Conservation (phyloP, 1,140 invertebrate genomes). For the Gyrodactylus bullatarudis region DNA sequence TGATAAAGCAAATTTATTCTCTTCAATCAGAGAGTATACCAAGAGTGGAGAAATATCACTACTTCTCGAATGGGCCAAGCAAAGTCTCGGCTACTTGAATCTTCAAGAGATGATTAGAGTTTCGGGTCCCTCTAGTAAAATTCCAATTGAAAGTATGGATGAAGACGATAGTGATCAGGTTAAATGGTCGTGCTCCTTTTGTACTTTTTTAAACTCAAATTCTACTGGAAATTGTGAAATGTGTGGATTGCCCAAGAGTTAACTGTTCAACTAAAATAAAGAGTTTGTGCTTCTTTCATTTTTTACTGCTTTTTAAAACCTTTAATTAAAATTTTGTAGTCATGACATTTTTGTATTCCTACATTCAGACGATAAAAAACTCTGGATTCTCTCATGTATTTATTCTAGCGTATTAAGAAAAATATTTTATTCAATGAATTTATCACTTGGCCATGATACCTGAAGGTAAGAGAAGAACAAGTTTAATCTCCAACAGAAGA, state of each 20-base stretch:
- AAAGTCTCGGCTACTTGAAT: not conserved
- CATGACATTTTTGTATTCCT: too few relatives aligned
- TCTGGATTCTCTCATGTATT: too few relatives aligned
- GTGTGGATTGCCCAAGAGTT: not conserved
- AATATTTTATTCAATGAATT: not conserved
- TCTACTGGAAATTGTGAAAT: not conserved
- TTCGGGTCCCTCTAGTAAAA: not conserved
- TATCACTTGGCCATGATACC: not conserved
- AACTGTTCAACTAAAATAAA: too few relatives aligned
- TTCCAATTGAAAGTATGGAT: not conserved
- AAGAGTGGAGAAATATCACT: not conserved
- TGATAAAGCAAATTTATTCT: not conserved
- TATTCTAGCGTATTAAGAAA: too few relatives aligned
- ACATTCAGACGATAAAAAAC: too few relatives aligned
- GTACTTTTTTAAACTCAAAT: not conserved
- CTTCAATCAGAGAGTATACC: not conserved
- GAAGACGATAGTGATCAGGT: not conserved
- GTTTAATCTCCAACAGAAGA: not conserved
- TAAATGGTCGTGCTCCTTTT: not conserved
- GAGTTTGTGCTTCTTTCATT: too few relatives aligned
- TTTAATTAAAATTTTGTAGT: too few relatives aligned
- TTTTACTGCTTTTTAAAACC: too few relatives aligned
- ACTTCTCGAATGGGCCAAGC: not conserved
- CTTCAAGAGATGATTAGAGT: not conserved
- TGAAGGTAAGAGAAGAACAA: not conserved